A percentile compares a stretch with the other conserved stretches of the same genome.
These are phyloP conservation scores for Zaprionus davidi DNA, from an alignment of 1,140 invertebrate species.

Conservation along the genomic window DNA sequence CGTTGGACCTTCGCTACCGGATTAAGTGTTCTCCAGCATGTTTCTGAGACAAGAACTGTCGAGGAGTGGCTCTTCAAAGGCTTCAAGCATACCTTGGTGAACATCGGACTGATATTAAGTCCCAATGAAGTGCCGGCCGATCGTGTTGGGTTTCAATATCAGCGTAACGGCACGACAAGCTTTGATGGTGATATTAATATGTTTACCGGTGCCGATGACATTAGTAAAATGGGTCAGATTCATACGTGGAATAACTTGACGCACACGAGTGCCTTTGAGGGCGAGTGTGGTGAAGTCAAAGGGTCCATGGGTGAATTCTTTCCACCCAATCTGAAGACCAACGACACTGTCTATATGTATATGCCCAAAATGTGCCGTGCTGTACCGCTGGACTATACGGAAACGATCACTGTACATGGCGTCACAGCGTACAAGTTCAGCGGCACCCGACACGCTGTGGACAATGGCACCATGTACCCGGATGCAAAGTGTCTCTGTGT, in stretches of 20 bases:
- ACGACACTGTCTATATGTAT: slow-evolving; percentile 87
- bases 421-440: slow-evolving; percentile 87
- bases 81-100: slow-evolving; percentile 89
- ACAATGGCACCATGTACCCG: slow-evolving; percentile 87
- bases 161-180: slow-evolving; percentile 89
- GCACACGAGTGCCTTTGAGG: slow-evolving; percentile 86
- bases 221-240: slow-evolving; percentile 88
- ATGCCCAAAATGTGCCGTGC: slow-evolving; percentile 89
- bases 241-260: slow-evolving; percentile 88
- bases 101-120: slow-evolving; percentile 84
- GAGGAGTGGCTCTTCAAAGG: slow-evolving; percentile 91
- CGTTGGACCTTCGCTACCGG: no score
- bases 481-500: slow-evolving; percentile 89
- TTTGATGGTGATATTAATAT: slow-evolving; percentile 91
- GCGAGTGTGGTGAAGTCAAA: slow-evolving; percentile 85
- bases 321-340: slow-evolving; percentile 87
- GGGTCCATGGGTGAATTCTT: slow-evolving; percentile 92
- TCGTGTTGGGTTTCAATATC: slow-evolving; percentile 91
- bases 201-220: slow-evolving; percentile 87
- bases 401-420: slow-evolving; percentile 85
- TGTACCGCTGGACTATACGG: slow-evolving; percentile 86
- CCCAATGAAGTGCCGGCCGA: slow-evolving; percentile 86
- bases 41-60: slow-evolving; percentile 88
- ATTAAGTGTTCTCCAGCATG: slow-evolving; percentile 65
- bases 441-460: slow-evolving; percentile 86